A percentile compares a stretch with the other conserved stretches of the same genome.
Conservation (phyloP, 1,140 invertebrate species). For the Neocloeon triangulifer region DNA sequence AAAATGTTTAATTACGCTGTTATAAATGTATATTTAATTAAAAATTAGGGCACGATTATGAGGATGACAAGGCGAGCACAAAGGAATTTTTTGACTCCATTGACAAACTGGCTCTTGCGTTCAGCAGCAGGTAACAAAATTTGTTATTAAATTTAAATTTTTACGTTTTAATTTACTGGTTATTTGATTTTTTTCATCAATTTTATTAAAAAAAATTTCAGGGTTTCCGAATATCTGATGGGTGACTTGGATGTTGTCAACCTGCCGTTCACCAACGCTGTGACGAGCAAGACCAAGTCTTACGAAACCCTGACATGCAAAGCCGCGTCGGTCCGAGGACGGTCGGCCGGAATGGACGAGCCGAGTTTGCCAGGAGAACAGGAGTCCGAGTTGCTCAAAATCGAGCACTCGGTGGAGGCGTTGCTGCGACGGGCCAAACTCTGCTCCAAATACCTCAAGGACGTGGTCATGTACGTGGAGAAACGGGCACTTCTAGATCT, state of each 20-base stretch:
- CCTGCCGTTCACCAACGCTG: slow-evolving; percentile 11
- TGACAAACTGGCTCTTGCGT: slow-evolving; percentile 26
- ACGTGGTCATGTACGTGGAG: slow-evolving; percentile 27
- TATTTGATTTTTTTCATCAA: too few species aligned
- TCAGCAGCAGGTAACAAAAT: slow-evolving; percentile 23
- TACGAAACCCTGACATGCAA: slow-evolving; percentile 15
- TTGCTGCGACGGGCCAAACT: slow-evolving; percentile 26
- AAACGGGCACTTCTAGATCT: slow-evolving; percentile 23
- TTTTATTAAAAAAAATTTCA: slow-evolving; percentile 10
- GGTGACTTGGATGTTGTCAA: slow-evolving; percentile 24
- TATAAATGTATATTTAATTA: neutral
- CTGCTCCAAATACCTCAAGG: slow-evolving; percentile 30
- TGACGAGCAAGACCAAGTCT: slow-evolving; percentile 16
- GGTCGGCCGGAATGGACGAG: too few species aligned
- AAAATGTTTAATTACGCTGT: neutral
- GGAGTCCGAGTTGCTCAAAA: too few species aligned
- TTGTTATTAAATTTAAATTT: too few species aligned
- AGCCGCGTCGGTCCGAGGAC: slow-evolving; percentile 8
- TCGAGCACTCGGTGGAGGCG: slow-evolving; percentile 23
- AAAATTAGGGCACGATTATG: slow-evolving; percentile 18
- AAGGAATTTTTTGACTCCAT: slow-evolving; percentile 23
- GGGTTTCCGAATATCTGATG: slow-evolving; percentile 30
- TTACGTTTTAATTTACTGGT: too few species aligned
- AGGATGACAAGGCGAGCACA: slow-evolving; percentile 17
- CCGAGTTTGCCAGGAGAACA: too few species aligned